Base-by-base conservation (phyloP, 2,888 invertebrate species). In the Arge pagana region DNA sequence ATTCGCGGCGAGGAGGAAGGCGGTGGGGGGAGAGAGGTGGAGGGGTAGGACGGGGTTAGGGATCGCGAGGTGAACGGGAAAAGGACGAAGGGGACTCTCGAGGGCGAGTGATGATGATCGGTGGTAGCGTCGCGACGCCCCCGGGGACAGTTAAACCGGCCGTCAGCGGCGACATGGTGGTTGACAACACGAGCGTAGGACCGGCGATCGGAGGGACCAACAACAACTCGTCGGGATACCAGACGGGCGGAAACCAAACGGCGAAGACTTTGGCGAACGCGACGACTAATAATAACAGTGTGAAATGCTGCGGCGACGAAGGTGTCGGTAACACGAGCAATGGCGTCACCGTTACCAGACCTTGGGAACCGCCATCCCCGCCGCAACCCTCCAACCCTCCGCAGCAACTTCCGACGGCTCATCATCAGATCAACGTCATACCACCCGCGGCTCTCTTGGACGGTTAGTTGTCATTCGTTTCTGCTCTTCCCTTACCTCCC, bases 21-120 rank as follows among this genome's bases (percentile, higher is more conserved):
- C 52, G 43, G 19, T 18, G 39, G 4, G 37, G 52, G 42, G 52
- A 33, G 18, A 13, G 11, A 24, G 42, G 5, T 15, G 36, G 6
- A 43, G 50, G 16, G 26, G 50, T 24, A 43, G 50, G 24, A 18
- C 35, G 31, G 42, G 35, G 13, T 28, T 36, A 11, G 35, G 48
- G 24, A 37, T 19, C 13, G 49, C 16, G 40, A 11, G 15, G 24
- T 16, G 45, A 1, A 10, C 11, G 24, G 28, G 50, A 49, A 26
- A 23, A 15, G 28, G 13, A 7, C 26, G 11, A 19, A 52, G 54
- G 53, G 26, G 49, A 42, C 35, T n/a, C 26, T 57, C 57, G 59
- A 57, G 61, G 49, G 57, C 61, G 63, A 71, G 72, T 70, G 66
- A 72, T 74, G 72, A 74, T 74, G 74, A 74, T 74, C 67, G 72